Base-by-base conservation (phyloP, 1,140 invertebrate genomes). In the Drosophila busckii region DNA sequence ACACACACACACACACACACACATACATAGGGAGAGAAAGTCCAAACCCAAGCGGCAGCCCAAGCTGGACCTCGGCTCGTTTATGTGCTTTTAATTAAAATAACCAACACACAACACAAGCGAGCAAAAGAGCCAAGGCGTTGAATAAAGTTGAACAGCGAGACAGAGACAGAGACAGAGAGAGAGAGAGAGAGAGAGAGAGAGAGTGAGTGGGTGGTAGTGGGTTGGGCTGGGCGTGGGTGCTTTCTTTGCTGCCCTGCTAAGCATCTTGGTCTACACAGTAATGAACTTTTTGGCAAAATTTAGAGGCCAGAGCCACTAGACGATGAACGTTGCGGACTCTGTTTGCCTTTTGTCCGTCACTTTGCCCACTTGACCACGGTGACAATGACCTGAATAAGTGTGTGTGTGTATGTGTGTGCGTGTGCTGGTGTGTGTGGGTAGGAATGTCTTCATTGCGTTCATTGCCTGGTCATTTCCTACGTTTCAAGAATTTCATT, bases 31-130 rank as follows among this genome's bases (percentile, higher is more conserved):
- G n/a, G n/a, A n/a, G n/a, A n/a, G n/a, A n/a, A n/a, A n/a, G n/a
- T n/a, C n/a, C n/a, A n/a, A n/a, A n/a, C n/a, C n/a, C n/a, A n/a
- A n/a, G n/a, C n/a, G n/a, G n/a, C n/a, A n/a, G n/a, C n/a, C n/a
- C n/a, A n/a, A n/a, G n/a, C n/a, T n/a, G n/a, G n/a, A n/a, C n/a
- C n/a, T n/a, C 46, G 29, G 44, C 49, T 41, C 61, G 62, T 66
- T 66, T 66, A 66, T 66, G 63, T 66, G 52, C 63, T 66, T 66
- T 66, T 66, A 66, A 66, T 66, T 66, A 66, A 66, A 66, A 66
- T 66, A 66, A 58, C 63, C 63, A 66, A 66, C 63, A 66, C 44
- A 66, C 65, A 52, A 66, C 44, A 31, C 22, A n/a, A 40, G 28
- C 32, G 9, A 32, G 40, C n/a, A 31, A 17, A 4, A 13, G n/a